A percentile compares a stretch with the other conserved stretches of the same genome.
These are phyloP conservation scores for Neoscelio sp. DNA, from an alignment of 2,888 invertebrate species.

Conservation along the genomic window DNA sequence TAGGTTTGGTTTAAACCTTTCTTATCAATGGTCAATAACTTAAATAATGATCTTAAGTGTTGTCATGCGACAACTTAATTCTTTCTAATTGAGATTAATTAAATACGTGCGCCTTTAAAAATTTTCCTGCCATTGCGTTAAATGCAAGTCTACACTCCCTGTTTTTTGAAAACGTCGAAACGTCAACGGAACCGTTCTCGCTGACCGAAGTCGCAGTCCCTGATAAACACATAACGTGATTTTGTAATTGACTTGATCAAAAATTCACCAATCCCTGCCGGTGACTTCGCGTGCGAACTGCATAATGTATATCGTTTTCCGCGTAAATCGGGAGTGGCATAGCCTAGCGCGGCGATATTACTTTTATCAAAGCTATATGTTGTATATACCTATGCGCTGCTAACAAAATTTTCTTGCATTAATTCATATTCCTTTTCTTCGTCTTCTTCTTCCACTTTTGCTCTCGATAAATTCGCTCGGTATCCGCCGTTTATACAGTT, in stretches of 20 bases:
- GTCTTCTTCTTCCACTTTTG: constrained; percentile 34
- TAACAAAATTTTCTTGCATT: constrained; percentile 74
- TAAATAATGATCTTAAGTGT: no score
- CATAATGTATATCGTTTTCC: constrained; percentile 67
- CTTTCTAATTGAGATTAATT: no score
- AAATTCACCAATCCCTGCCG: constrained; percentile 51
- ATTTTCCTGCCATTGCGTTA: no score
- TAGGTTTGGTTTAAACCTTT: no score
- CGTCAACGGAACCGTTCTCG: no score
- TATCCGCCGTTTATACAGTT: constrained; percentile 71
- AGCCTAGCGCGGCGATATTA: constrained; percentile 79
- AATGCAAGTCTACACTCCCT: no score
- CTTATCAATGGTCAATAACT: no score
- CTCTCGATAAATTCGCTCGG: constrained; percentile 64
- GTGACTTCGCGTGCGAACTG: constrained; percentile 56
- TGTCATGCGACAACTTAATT: no score
- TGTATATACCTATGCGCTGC: constrained; percentile 76
- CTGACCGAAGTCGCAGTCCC: constrained; percentile 2
- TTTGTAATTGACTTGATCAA: constrained; percentile 55
- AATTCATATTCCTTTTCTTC: constrained; percentile 43
- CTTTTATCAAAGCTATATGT: constrained; percentile 79
- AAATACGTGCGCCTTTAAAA: no score
- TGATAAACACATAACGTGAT: constrained; percentile 21
- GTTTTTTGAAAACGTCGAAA: no score
- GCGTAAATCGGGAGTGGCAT: constrained; percentile 69